Percentiles rank a stretch among this genome's conserved stretches.
Conservation (phyloP, 2,888 invertebrate species). For the Nebria salina region DNA sequence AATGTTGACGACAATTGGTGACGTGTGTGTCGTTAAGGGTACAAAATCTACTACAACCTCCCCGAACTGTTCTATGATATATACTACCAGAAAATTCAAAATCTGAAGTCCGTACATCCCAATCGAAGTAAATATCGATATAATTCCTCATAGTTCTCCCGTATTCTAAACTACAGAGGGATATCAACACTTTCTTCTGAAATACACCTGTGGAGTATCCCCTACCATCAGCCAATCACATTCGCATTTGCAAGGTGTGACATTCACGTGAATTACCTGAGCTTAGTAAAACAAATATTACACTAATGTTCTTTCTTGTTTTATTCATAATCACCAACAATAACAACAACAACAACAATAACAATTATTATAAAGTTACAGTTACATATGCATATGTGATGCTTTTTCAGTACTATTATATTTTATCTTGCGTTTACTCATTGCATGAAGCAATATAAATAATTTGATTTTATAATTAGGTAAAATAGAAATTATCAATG, state of each 20-base stretch:
- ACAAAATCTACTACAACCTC: slow-evolving; percentile 13
- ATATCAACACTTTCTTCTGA: slow-evolving; percentile 31
- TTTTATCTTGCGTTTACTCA: too few relatives aligned
- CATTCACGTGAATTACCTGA: neutral
- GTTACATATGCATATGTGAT: neutral
- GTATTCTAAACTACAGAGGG: neutral
- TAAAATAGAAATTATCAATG: too few relatives aligned
- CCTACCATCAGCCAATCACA: slow-evolving; percentile 25
- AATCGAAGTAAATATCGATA: slow-evolving; percentile 4
- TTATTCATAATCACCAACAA: neutral
- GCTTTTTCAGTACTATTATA: too few relatives aligned
- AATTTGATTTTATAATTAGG: too few relatives aligned
- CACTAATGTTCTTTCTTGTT: neutral
- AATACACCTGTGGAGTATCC: slow-evolving; percentile 40
- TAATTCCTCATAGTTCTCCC: slow-evolving; percentile 9
- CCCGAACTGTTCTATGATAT: slow-evolving; percentile 37
- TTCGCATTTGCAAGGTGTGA: neutral
- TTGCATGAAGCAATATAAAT: too few relatives aligned
- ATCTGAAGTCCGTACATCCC: slow-evolving; percentile 19
- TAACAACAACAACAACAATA: neutral
- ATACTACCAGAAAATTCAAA: slow-evolving; percentile 39
- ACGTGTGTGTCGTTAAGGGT: neutral
- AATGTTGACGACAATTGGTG: neutral
- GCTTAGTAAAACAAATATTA: neutral
- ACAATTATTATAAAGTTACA: neutral